These are phyloP conservation scores for Cryptophagus acutangulus DNA, from an alignment of 2,888 invertebrate species.

Conservation along the genomic window DNA sequence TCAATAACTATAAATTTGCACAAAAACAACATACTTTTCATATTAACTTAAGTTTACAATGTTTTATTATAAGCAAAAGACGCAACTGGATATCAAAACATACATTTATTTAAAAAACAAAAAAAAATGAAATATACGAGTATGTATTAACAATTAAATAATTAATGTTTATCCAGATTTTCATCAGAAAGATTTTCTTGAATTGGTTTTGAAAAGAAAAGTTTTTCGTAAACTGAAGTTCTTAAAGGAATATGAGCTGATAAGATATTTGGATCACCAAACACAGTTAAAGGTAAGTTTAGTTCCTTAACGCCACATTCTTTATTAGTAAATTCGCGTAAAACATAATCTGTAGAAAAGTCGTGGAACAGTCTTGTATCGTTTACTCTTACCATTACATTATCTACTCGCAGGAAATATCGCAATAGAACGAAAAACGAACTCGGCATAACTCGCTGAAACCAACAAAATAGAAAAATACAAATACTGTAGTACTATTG, in stretches of 20 bases:
- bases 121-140: too few relatives aligned
- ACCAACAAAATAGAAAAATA: too few relatives aligned
- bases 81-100: too few relatives aligned
- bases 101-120: too few relatives aligned
- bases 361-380: conserved; percentile 86
- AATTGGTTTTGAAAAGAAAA: conserved; percentile 33
- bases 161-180: too few relatives aligned
- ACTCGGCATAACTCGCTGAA: conserved; percentile 91
- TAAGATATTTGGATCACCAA: conserved; percentile 65
- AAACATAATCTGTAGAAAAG: conserved; percentile 67
- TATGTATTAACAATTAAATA: too few relatives aligned
- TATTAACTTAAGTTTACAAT: too few relatives aligned
- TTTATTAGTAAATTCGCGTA: conserved; percentile 77
- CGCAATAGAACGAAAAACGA: conserved; percentile 87
- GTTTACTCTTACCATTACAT: conserved; percentile 79
- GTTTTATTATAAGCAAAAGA: too few relatives aligned
- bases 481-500: too few relatives aligned
- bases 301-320: conserved; percentile 70
- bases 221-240: conserved; percentile 47
- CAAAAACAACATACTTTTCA: too few relatives aligned
- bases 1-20: too few relatives aligned
- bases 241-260: conserved; percentile 60
- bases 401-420: conserved; percentile 91
- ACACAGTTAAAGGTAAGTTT: conserved; percentile 57
- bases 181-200: too few relatives aligned